Conservation (phyloP, 2,797 vertebrate genomes). For the Enteromius afrohamiltoni region DNA sequence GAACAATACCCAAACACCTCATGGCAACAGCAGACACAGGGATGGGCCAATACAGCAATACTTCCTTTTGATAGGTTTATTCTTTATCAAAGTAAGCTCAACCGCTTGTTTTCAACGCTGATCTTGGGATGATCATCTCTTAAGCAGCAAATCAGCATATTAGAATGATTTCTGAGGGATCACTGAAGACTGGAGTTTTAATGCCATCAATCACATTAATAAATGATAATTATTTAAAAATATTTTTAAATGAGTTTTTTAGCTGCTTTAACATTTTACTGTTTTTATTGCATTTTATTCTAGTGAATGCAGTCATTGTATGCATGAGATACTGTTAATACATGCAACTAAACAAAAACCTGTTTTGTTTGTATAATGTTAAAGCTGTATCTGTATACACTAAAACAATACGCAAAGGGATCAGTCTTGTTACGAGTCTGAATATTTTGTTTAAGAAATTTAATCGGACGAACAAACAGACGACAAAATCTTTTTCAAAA, state of each 20-base stretch:
- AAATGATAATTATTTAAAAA: neutral
- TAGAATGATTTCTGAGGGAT: neutral
- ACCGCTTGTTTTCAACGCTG: neutral
- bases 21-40: no score
- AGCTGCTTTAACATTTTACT: neutral
- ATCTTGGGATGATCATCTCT: neutral
- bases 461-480: neutral
- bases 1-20: no score
- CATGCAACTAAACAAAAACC: no score
- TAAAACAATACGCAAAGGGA: conserved; percentile 13
- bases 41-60: no score
- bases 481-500: neutral
- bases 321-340: neutral
- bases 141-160: neutral
- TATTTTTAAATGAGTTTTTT: neutral
- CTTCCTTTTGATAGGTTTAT: no score
- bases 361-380: neutral
- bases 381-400: neutral
- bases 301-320: neutral
- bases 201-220: neutral
- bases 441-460: neutral
- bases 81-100: no score
- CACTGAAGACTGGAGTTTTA: neutral
- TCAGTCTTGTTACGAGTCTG: neutral
- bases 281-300: neutral